Conservation (phyloP, 2,888 invertebrate genomes). For the Mesodorylaimus sp. region DNA sequence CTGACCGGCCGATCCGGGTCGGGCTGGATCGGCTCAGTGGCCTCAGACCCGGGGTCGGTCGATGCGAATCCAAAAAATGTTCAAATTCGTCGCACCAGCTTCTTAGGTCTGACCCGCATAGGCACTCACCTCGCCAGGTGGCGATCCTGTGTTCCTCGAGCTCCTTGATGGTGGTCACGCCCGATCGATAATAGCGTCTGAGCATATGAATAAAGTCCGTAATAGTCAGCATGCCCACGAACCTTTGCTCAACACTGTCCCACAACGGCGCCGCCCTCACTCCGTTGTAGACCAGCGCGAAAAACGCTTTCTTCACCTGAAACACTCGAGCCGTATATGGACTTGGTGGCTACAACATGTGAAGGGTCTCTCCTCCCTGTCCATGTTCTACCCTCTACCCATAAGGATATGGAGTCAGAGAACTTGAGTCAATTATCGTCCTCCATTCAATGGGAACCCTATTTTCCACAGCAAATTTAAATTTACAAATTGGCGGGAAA, state of each 20-base stretch:
- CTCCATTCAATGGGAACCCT: not conserved
- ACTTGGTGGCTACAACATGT: too few relatives aligned
- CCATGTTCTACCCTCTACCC: too few relatives aligned
- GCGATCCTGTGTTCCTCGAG: slow-evolving; percentile 38
- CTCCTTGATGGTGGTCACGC: slow-evolving; percentile 31
- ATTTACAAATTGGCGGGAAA: too few relatives aligned
- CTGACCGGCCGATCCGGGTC: too few relatives aligned
- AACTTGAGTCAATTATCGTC: too few relatives aligned
- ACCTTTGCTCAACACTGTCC: slow-evolving; percentile 76
- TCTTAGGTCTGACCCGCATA: too few relatives aligned
- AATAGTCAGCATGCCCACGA: slow-evolving; percentile 44
- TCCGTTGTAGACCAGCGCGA: slow-evolving; percentile 84
- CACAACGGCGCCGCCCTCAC: slow-evolving; percentile 49
- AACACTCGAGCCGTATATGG: slow-evolving; percentile 6
- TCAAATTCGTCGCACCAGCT: too few relatives aligned
- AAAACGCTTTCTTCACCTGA: slow-evolving; percentile 80
- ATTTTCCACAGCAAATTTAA: slow-evolving; percentile 6
- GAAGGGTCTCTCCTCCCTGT: too few relatives aligned
- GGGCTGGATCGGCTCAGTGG: too few relatives aligned
- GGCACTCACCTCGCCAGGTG: slow-evolving; percentile 35
- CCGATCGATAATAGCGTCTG: slow-evolving; percentile 19
- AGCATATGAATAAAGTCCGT: slow-evolving; percentile 40
- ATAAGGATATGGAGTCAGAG: too few relatives aligned
- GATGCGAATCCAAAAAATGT: too few relatives aligned
- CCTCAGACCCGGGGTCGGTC: too few relatives aligned